Evolutionary conservation across 1,140 invertebrate species (phyloP).

Genomic region (Cherax quadricarinatus): DNA sequence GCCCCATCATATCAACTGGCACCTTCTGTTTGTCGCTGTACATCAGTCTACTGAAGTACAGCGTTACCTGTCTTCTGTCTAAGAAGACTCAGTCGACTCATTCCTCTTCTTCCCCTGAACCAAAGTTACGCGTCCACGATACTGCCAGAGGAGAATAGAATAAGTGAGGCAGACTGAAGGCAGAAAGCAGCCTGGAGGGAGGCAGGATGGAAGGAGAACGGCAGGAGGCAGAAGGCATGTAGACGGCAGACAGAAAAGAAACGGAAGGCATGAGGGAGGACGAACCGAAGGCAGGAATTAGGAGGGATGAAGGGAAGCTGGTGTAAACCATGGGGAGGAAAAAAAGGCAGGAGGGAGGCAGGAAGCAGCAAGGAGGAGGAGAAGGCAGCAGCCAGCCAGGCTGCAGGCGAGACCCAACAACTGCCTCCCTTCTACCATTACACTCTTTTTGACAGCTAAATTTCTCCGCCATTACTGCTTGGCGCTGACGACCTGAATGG

Average conservation of each 20-base stretch:
- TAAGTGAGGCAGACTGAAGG: neutral
- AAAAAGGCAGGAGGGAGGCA: neutral
- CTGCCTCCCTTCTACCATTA: constrained; percentile 26
- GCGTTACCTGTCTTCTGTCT: no score
- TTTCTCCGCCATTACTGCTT: constrained; percentile 51
- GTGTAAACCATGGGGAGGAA: neutral
- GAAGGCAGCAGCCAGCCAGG: neutral
- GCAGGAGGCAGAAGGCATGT: no score
- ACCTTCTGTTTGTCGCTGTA: no score
- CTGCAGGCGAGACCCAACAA: neutral
- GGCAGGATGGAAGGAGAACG: neutral
- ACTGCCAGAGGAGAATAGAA: neutral
- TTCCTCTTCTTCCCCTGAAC: no score
- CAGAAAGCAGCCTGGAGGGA: constrained; percentile 5
- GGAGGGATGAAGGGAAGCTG: no score
- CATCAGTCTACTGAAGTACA: no score
- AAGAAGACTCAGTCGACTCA: no score
- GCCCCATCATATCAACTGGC: no score
- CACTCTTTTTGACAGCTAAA: constrained; percentile 58
- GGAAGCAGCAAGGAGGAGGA: neutral
- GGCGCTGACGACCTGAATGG: constrained; percentile 29
- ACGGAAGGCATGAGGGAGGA: neutral
- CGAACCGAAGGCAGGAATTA: neutral
- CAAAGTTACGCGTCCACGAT: no score
- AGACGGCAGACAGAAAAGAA: no score